These are phyloP conservation scores for Trachelus tabidus DNA, from an alignment of 2,888 invertebrate species.

Conservation along the genomic window DNA sequence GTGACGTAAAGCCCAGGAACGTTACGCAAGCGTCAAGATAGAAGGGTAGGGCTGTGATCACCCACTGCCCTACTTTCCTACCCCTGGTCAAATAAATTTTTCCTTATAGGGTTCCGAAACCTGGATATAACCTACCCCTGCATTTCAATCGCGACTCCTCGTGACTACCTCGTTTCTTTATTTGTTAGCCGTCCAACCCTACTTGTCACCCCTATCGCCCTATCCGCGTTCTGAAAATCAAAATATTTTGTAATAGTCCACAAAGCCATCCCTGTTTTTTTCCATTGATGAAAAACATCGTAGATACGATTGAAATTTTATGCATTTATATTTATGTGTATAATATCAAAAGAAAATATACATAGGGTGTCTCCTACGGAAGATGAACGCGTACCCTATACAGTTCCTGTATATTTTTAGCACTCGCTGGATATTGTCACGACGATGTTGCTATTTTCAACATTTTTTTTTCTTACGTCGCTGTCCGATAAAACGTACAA, in stretches of 20 bases:
- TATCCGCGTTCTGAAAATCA: neutral
- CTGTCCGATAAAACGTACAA: neutral
- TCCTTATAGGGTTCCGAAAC: neutral
- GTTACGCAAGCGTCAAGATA: constrained; percentile 53
- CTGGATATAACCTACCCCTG: constrained; percentile 14
- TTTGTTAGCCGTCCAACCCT: neutral
- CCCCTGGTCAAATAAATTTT: constrained; percentile 15
- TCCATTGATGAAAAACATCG: neutral
- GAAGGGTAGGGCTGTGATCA: constrained; percentile 48
- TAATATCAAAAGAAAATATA: neutral
- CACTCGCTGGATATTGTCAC: neutral
- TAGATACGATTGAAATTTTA: neutral
- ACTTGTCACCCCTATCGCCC: neutral
- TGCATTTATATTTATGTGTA: neutral
- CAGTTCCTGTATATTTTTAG: neutral
- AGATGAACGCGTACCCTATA: neutral
- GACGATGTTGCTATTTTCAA: neutral
- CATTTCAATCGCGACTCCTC: neutral
- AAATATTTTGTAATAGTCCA: neutral
- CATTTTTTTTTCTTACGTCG: neutral
- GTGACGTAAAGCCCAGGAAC: constrained; percentile 59
- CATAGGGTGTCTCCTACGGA: neutral
- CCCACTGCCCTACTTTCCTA: constrained; percentile 56
- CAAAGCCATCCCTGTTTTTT: neutral
- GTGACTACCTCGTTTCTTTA: neutral